Evolutionary conservation across 2,888 invertebrate genomes (phyloP).

Genomic region (Drosophila buzzatii): DNA sequence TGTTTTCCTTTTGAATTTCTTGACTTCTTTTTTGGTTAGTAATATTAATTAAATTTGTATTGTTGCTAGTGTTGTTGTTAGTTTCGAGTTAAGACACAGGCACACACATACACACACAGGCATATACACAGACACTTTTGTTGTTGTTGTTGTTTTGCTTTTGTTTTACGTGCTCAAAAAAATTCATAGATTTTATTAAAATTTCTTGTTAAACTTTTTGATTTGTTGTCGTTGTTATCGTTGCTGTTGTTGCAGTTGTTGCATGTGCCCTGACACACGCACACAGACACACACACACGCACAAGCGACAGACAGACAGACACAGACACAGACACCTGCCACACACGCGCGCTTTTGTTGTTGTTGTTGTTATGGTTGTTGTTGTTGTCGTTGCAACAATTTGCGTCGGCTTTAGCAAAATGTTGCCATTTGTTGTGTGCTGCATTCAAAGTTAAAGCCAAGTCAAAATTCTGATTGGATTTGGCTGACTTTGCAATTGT

Average conservation of each 20-base stretch:
- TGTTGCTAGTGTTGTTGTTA: conserved; percentile 23
- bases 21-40: conserved; percentile 2
- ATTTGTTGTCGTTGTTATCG: conserved; percentile 43
- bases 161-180: conserved; percentile 72
- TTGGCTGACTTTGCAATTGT: conserved; percentile 19
- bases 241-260: conserved; percentile 7
- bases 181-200: conserved; percentile 52
- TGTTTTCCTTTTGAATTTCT: neutral
- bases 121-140: conserved; percentile 9
- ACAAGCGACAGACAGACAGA: conserved; percentile 9
- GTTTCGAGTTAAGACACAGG: conserved; percentile 23
- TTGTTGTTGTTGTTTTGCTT: conserved; percentile 21
- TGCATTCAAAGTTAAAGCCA: conserved; percentile 25
- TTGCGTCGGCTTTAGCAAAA: conserved; percentile 48
- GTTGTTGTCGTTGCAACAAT: conserved; percentile 48
- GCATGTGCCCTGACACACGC: conserved; percentile 17
- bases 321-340: conserved; percentile 4
- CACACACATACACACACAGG: conserved; percentile 9
- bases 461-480: conserved; percentile 33
- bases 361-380: conserved; percentile 31
- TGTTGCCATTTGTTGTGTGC: conserved; percentile 40
- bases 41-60: conserved; percentile 4
- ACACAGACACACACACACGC: conserved; percentile 21
- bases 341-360: conserved; percentile 13
- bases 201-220: conserved; percentile 24